These are phyloP conservation scores for Drosophila anceps DNA, from an alignment of 2,888 invertebrate genomes.

Conservation along the genomic window DNA sequence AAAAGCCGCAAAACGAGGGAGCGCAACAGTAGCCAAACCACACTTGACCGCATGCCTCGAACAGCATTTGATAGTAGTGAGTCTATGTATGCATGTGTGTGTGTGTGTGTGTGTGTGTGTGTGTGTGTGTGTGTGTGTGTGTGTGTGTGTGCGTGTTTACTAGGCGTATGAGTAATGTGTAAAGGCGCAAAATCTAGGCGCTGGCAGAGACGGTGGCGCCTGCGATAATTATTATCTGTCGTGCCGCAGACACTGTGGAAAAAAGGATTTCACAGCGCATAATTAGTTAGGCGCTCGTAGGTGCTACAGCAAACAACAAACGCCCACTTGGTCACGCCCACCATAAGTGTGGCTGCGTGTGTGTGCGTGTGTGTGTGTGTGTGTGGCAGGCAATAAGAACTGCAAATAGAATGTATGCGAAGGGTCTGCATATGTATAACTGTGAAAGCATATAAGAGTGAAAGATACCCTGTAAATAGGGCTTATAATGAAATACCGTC, in stretches of 20 bases:
- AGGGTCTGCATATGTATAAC: background rate
- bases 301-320: slow-evolving; percentile 9
- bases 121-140: background rate
- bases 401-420: slow-evolving; percentile 25
- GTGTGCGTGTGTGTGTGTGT: slow-evolving; percentile 12
- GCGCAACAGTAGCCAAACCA: slow-evolving; percentile 57
- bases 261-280: slow-evolving; percentile 55
- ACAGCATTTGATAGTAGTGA: slow-evolving; percentile 16
- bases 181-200: slow-evolving; percentile 12
- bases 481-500: background rate
- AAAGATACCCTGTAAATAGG: background rate
- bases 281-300: slow-evolving; percentile 56
- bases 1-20: slow-evolving; percentile 26
- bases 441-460: background rate
- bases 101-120: background rate
- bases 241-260: slow-evolving; percentile 8
- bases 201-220: slow-evolving; percentile 13
- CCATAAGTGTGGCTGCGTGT: slow-evolving; percentile 6
- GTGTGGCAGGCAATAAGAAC: slow-evolving; percentile 22
- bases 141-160: slow-evolving; percentile 7
- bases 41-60: slow-evolving; percentile 58
- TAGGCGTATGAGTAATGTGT: slow-evolving; percentile 54
- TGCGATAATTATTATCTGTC: slow-evolving; percentile 61
- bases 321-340: slow-evolving; percentile 68
- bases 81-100: background rate